Conservation (phyloP, 2,888 invertebrate species). For the Periphyllus acericola region DNA sequence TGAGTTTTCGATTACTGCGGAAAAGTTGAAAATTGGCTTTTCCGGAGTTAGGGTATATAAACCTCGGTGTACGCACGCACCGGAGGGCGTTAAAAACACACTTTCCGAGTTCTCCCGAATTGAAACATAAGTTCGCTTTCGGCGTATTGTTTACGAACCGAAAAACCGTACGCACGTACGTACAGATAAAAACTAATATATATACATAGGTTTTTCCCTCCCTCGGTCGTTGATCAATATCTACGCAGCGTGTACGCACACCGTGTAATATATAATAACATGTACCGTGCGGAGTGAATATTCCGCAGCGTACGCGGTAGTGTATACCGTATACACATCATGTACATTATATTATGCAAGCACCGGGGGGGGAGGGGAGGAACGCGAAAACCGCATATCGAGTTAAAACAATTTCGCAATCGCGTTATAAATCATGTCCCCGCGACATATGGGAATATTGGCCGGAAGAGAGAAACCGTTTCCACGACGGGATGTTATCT, state of each 20-base stretch:
- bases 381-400: constrained; percentile 37
- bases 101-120: constrained; percentile 39
- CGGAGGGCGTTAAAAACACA: constrained; percentile 41
- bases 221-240: neutral
- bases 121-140: constrained; percentile 48
- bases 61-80: neutral
- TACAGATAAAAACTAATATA: constrained; percentile 34
- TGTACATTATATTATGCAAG: neutral
- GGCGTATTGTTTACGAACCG: constrained; percentile 38
- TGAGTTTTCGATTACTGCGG: constrained; percentile 41
- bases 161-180: neutral
- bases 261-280: neutral
- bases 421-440: constrained; percentile 49
- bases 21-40: constrained; percentile 49
- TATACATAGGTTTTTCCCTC: neutral
- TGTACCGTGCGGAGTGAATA: neutral
- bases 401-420: constrained; percentile 59
- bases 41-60: constrained; percentile 21
- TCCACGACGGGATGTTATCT: constrained; percentile 49
- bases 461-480: neutral
- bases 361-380: neutral
- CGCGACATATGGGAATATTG: constrained; percentile 52
- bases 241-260: neutral
- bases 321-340: neutral
- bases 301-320: neutral